Evolutionary conservation across 2,797 vertebrate genomes (phyloP).

Genomic region (Muraenolepis orangiensis): DNA sequence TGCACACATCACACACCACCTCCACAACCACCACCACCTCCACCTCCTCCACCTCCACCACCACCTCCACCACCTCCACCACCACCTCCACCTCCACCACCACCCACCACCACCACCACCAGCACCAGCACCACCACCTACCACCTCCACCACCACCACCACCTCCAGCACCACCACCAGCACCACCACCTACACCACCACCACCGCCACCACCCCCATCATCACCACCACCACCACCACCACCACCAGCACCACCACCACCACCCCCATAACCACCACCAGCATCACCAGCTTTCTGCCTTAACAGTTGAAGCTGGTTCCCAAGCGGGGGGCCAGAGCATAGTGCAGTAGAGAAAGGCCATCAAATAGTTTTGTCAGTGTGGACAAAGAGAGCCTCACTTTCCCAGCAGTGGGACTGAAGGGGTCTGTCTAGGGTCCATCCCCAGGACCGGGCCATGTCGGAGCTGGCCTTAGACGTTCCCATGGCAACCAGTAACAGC

Average conservation of each 20-base stretch:
- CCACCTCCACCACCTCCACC: not conserved
- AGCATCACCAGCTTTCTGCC: not conserved
- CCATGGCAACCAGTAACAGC: constrained; percentile 17
- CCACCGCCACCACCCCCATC: not conserved
- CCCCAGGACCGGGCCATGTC: not conserved
- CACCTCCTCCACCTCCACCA: not conserved
- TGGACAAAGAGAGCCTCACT: constrained; percentile 7
- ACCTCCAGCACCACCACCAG: too few relatives aligned
- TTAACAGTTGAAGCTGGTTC: not conserved
- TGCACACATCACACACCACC: not conserved
- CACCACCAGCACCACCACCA: not conserved
- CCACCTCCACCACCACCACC: not conserved
- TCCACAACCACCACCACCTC: not conserved
- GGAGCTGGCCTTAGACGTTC: not conserved
- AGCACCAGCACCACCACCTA: not conserved
- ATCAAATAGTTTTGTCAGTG: constrained; percentile 13
- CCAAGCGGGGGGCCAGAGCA: not conserved
- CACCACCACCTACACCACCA: not conserved
- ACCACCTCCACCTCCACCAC: not conserved
- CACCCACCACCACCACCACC: not conserved
- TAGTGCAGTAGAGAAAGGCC: constrained; percentile 10
- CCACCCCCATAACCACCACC: not conserved
- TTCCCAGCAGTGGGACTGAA: constrained; percentile 14
- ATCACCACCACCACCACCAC: not conserved
- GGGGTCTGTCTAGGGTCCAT: constrained; percentile 10